These are phyloP conservation scores for Bursaphelenchus okinawaensis DNA, from an alignment of 2,888 invertebrate species.

Conservation along the genomic window DNA sequence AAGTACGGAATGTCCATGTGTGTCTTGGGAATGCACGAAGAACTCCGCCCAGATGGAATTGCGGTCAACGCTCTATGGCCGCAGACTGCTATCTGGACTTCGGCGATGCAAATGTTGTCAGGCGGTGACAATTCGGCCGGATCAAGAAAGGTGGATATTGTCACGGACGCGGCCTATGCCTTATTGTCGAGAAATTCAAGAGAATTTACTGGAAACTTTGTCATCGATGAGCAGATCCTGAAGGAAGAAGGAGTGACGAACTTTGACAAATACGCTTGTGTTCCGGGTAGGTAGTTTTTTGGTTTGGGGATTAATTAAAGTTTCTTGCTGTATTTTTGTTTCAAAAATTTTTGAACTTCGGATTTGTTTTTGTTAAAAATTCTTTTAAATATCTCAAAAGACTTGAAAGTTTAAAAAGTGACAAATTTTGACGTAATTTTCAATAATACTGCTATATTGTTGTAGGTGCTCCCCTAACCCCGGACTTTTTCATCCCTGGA, in stretches of 20 bases:
- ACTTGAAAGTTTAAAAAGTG: no score
- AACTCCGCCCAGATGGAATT: slow-evolving; percentile 74
- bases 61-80: slow-evolving; percentile 96
- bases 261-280: slow-evolving; percentile 76
- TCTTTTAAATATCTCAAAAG: slow-evolving; percentile 1
- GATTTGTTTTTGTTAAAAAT: no score
- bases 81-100: slow-evolving; percentile 68
- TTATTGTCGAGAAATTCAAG: slow-evolving; percentile 74
- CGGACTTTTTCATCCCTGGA: slow-evolving; percentile 75
- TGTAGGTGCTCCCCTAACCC: slow-evolving; percentile 67
- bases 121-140: slow-evolving; percentile 61
- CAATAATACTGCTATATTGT: no score
- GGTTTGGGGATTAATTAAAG: no score
- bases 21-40: slow-evolving; percentile 79
- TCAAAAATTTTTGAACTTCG: no score
- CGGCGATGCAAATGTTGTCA: slow-evolving; percentile 69
- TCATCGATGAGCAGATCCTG: slow-evolving; percentile 83
- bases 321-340: no score
- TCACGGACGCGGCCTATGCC: slow-evolving; percentile 72
- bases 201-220: slow-evolving; percentile 78
- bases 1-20: slow-evolving; percentile 90
- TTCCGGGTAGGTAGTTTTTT: slow-evolving; percentile 71
- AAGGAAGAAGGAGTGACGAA: slow-evolving; percentile 75
- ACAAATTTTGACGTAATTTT: no score
- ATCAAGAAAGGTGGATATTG: slow-evolving; percentile 76